A percentile compares a stretch with the other conserved stretches of the same genome.
These are phyloP conservation scores for Netelia fuscicornis DNA, from an alignment of 2,888 invertebrate genomes.

Conservation along the genomic window DNA sequence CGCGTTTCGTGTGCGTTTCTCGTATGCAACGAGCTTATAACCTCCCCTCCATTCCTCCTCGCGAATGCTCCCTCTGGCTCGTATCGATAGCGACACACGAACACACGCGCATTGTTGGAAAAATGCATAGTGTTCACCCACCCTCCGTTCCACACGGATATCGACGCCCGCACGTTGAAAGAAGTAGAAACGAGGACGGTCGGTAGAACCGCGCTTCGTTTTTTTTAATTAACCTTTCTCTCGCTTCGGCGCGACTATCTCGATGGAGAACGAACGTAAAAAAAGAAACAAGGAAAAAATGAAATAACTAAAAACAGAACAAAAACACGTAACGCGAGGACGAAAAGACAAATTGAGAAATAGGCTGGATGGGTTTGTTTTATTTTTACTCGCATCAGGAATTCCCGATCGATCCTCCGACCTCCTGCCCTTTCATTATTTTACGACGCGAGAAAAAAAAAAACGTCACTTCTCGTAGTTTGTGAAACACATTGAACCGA, in stretches of 20 bases:
- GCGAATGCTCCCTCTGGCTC: background rate
- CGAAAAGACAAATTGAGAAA: constrained; percentile 55
- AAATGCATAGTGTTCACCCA: constrained; percentile 5
- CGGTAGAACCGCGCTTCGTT: constrained; percentile 52
- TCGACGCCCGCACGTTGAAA: constrained; percentile 14
- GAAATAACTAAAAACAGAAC: constrained; percentile 10
- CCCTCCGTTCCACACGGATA: background rate
- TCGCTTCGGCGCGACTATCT: constrained; percentile 34
- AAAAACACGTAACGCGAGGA: background rate
- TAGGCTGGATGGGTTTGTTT: constrained; percentile 33
- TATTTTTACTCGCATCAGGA: constrained; percentile 7
- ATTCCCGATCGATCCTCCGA: constrained; percentile 11
- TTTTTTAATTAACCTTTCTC: constrained; percentile 64
- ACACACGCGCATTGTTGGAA: background rate
- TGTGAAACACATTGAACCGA: no score
- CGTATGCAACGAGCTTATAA: background rate
- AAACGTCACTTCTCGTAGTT: no score
- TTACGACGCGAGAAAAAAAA: background rate
- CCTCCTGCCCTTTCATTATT: background rate
- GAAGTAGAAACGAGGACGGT: constrained; percentile 16
- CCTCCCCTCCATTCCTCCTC: background rate
- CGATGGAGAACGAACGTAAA: background rate
- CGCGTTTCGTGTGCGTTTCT: background rate
- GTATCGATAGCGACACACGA: constrained; percentile 16
- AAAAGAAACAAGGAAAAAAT: background rate